Evolutionary conservation across 2,113 vertebrate species (phyloP).

Genomic region (Mesitornis unicolor): DNA sequence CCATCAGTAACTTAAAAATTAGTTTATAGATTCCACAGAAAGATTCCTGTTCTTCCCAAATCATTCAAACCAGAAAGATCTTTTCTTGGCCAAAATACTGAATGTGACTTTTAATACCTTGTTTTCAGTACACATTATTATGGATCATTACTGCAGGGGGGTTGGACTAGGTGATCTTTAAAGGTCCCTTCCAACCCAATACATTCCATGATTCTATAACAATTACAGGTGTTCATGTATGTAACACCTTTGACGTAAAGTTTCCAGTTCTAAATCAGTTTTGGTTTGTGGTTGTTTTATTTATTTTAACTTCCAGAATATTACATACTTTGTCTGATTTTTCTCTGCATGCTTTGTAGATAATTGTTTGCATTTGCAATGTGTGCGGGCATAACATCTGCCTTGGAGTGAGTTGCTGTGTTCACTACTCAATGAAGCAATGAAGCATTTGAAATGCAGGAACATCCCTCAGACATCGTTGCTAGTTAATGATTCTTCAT

Average conservation of each 20-base stretch:
- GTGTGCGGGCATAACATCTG: slow-evolving; percentile 28
- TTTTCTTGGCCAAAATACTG: background rate
- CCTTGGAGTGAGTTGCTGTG: slow-evolving; percentile 54
- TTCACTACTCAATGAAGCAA: slow-evolving; percentile 69
- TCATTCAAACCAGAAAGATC: background rate
- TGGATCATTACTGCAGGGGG: no score
- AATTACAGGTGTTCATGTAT: background rate
- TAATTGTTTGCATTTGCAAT: slow-evolving; percentile 59
- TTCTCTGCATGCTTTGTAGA: background rate
- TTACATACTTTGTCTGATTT: background rate
- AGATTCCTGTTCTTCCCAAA: background rate
- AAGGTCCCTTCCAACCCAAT: no score
- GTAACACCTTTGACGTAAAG: background rate
- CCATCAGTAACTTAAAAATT: background rate
- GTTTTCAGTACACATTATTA: background rate
- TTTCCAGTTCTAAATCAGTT: background rate
- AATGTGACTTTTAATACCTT: background rate
- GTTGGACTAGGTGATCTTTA: no score
- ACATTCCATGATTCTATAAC: no score
- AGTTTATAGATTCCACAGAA: background rate
- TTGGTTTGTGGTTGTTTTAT: no score
- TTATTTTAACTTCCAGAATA: background rate
- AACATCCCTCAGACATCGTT: slow-evolving; percentile 45
- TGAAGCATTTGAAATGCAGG: slow-evolving; percentile 55
- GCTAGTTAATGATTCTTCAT: slow-evolving; percentile 71